Evolutionary conservation across 2,113 vertebrate species (phyloP), one percentile per base, ranked within the genome.

Genomic region (Piprites chloris): DNA sequence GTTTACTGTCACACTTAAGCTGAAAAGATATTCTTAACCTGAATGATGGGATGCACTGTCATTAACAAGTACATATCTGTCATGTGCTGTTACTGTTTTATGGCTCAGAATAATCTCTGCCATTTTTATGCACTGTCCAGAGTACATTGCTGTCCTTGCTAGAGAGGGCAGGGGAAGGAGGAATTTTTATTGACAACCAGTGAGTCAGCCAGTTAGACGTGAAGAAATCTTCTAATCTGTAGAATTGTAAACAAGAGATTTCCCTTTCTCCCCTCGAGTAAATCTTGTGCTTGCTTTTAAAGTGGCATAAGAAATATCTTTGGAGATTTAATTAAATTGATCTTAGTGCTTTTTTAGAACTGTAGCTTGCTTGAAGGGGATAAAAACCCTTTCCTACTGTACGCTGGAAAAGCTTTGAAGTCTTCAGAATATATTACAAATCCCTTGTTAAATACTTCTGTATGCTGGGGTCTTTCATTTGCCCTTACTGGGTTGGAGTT

Each of bases 321-420:
- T 94, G 88, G 94, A 90, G 9, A 79, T 84, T 78, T 76, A 89
- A 97, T 97, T 97, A 90, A 95, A 95, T 94, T 55, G 75, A 73
- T 96, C 87, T 94, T 56, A 78, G 62, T 75, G 72, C 62, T 74
- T 90, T 87, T 84, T 78, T 72, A 85, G 83, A 95, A 71, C 18
- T 83, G 53, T 62, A 90, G 56, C 68, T 77, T 69, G 46, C 73
- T 84, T 81, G 17, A 84, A 76, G 53, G 63, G 39, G 67, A 84
- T 71, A 53, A 79, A 89, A 62, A 0, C 13, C 16, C 23, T 87
- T 78, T 90, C 46, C 59, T 65, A 26, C 41, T 75, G 30, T 56
- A 42, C 50, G 76, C 65, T 86, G 42, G 32, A 85, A 90, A 35
- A 85, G 53, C 44, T 91, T n/a, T 94, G 82, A 92, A 96, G 80